These are phyloP conservation scores for Andrena haemorrhoa DNA, from an alignment of 2,888 invertebrate genomes.

Conservation along the genomic window DNA sequence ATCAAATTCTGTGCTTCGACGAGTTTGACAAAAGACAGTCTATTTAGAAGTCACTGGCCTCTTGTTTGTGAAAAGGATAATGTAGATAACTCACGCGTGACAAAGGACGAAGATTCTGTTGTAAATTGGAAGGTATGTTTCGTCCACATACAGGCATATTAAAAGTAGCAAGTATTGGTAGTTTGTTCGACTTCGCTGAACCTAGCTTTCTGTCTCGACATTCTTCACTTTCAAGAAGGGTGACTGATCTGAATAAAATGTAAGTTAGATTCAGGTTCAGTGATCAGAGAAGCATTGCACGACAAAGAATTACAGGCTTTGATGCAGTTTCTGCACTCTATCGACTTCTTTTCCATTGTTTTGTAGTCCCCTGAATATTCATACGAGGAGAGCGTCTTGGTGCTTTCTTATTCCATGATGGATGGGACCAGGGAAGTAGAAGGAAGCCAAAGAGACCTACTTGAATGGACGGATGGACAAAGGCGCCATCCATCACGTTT, in stretches of 20 bases:
- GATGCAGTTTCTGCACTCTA: conserved; percentile 21
- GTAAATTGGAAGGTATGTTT: no score
- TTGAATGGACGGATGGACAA: conserved; percentile 60
- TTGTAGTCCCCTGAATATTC: conserved; percentile 74
- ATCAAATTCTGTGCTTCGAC: no score
- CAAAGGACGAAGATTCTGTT: background rate
- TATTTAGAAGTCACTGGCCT: background rate
- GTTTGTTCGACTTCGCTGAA: conserved; percentile 17
- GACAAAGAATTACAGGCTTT: conserved; percentile 51
- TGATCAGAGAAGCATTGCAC: conserved; percentile 34
- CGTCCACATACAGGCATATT: background rate
- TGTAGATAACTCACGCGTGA: background rate
- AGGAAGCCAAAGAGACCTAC: conserved; percentile 66
- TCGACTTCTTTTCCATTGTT: conserved; percentile 65
- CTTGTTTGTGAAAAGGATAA: background rate
- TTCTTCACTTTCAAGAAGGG: background rate
- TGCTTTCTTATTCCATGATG: conserved; percentile 76
- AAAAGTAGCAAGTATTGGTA: background rate
- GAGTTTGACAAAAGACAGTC: no score
- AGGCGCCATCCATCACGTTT: conserved; percentile 73
- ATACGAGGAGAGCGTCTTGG: conserved; percentile 65
- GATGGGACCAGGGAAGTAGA: conserved; percentile 68
- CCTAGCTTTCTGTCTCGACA: background rate
- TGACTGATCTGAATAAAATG: conserved; percentile 33
- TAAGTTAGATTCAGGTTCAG: conserved; percentile 26